Evolutionary conservation across 2,888 invertebrate species (phyloP).

Genomic region (Pachycephus smyrnensis): DNA sequence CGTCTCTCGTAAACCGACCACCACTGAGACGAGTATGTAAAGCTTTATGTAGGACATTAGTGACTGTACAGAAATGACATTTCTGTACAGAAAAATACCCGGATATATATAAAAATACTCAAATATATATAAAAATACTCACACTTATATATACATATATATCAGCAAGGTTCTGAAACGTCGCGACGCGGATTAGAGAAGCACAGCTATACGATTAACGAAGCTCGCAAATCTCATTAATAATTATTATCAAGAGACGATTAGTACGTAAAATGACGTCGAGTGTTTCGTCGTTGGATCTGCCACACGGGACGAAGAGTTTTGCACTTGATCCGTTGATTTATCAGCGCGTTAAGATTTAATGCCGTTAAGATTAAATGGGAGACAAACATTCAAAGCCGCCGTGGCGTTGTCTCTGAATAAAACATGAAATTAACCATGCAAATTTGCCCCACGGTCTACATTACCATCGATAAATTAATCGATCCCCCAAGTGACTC

Average conservation of each 20-base stretch:
- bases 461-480: background rate
- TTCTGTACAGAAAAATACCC: background rate
- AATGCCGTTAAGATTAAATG: too few species aligned
- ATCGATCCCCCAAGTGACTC: background rate
- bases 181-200: background rate
- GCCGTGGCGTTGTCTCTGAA: background rate
- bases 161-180: background rate
- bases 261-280: background rate
- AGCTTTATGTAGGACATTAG: background rate
- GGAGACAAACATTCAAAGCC: background rate
- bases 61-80: background rate
- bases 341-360: background rate
- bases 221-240: background rate
- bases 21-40: background rate
- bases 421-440: constrained; percentile 5
- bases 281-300: background rate
- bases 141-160: too few species aligned
- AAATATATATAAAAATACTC: too few species aligned
- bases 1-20: background rate
- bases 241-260: background rate
- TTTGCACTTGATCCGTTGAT: background rate
- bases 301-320: background rate
- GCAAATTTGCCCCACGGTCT: background rate
- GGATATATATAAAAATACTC: too few species aligned
- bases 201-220: background rate